Evolutionary conservation across 2,113 vertebrate species (phyloP).

Genomic region (Prietella phreatophila): DNA sequence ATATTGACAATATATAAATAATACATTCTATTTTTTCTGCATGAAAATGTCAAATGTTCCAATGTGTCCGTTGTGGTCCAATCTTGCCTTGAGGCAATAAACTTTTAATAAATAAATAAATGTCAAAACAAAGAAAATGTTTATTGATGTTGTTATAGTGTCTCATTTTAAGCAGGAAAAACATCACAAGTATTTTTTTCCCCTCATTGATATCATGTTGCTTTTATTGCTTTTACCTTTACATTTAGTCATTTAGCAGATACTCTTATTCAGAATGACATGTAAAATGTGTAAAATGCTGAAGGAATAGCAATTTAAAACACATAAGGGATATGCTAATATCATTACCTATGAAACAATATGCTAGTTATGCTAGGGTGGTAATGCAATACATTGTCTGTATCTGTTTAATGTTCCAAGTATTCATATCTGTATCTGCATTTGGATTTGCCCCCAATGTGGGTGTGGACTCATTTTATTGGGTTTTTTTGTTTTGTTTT

Average conservation of each 20-base stretch:
- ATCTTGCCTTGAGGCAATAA: too few relatives aligned
- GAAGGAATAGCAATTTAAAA: neutral
- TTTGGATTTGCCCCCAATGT: neutral
- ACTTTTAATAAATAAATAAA: too few relatives aligned
- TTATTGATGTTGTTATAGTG: too few relatives aligned
- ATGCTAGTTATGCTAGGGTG: neutral
- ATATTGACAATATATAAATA: too few relatives aligned
- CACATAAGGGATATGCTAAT: neutral
- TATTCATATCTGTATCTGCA: neutral
- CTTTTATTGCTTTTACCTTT: neutral
- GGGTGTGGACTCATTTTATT: neutral
- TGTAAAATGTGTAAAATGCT: neutral
- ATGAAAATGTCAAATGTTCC: too few relatives aligned
- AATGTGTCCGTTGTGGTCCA: too few relatives aligned
- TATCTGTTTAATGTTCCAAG: neutral
- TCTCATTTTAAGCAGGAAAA: too few relatives aligned
- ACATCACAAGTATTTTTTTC: too few relatives aligned
- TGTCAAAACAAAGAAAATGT: too few relatives aligned
- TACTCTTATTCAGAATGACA: neutral
- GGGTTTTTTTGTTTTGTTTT: too few relatives aligned
- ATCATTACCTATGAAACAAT: neutral
- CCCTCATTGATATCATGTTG: too few relatives aligned
- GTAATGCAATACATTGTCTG: neutral
- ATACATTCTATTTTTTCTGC: too few relatives aligned
- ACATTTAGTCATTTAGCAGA: neutral